These are phyloP conservation scores for Carassius carassius DNA, from an alignment of 2,113 vertebrate species.

Conservation along the genomic window DNA sequence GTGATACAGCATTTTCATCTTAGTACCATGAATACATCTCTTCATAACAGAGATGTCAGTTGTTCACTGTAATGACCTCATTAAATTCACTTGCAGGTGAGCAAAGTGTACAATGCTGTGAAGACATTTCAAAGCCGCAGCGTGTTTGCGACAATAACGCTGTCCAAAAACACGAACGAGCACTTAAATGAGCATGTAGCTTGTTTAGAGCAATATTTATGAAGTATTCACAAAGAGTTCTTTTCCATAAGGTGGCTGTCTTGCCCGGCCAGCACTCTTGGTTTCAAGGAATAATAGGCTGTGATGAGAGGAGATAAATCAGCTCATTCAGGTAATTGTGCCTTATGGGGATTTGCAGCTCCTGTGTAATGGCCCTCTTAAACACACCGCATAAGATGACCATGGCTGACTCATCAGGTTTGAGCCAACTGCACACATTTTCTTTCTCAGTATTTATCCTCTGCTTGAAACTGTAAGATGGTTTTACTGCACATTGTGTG, in stretches of 20 bases:
- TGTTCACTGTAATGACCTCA: slow-evolving; percentile 28
- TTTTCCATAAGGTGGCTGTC: slow-evolving; percentile 40
- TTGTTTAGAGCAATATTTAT: slow-evolving; percentile 33
- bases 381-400: slow-evolving; percentile 54
- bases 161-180: background rate
- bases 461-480: background rate
- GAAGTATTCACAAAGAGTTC: slow-evolving; percentile 24
- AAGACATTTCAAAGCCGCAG: slow-evolving; percentile 25
- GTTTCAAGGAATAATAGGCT: slow-evolving; percentile 35
- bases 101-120: background rate
- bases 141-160: background rate
- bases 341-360: slow-evolving; percentile 56
- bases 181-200: background rate
- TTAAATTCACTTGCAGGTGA: slow-evolving; percentile 39
- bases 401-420: slow-evolving; percentile 49
- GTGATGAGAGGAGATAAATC: slow-evolving; percentile 54
- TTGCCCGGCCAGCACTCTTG: slow-evolving; percentile 17
- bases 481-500: slow-evolving; percentile 21
- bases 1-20: slow-evolving; percentile 23
- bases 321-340: slow-evolving; percentile 60
- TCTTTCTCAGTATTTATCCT: slow-evolving; percentile 4
- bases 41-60: slow-evolving; percentile 29
- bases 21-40: background rate
- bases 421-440: slow-evolving; percentile 35
- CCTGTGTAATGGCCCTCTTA: slow-evolving; percentile 59